These are phyloP conservation scores for Lepidochrysops patricia DNA, from an alignment of 2,888 invertebrate genomes.

Conservation along the genomic window DNA sequence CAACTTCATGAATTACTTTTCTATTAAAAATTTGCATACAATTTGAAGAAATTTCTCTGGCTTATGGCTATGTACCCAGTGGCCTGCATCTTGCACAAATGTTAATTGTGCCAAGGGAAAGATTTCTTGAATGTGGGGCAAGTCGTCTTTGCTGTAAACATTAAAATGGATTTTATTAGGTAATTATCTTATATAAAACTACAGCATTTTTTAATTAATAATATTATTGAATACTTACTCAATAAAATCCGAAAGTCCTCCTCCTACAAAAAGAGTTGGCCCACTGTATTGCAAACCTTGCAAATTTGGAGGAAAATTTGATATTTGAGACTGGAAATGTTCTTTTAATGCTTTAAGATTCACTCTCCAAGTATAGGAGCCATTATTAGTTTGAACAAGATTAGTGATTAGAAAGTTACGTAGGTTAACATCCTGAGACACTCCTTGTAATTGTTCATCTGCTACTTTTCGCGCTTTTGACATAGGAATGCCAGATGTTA, in stretches of 20 bases:
- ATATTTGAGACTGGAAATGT: slow-evolving; percentile 78
- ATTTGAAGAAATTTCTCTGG: slow-evolving; percentile 83
- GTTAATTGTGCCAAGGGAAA: slow-evolving; percentile 83
- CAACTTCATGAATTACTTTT: slow-evolving; percentile 36
- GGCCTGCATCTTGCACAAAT: slow-evolving; percentile 87
- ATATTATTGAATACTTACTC: slow-evolving; percentile 76
- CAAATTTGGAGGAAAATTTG: slow-evolving; percentile 76
- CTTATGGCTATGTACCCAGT: slow-evolving; percentile 95
- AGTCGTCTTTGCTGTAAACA: slow-evolving; percentile 67
- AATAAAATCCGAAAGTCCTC: slow-evolving; percentile 87
- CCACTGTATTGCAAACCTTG: slow-evolving; percentile 74
- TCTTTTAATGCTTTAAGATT: slow-evolving; percentile 83
- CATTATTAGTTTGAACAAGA: slow-evolving; percentile 79
- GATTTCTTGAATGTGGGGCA: slow-evolving; percentile 76
- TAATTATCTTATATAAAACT: too few relatives aligned
- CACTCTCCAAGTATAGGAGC: slow-evolving; percentile 83
- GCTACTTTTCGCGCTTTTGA: slow-evolving; percentile 79
- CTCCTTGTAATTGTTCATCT: slow-evolving; percentile 75
- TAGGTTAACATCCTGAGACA: slow-evolving; percentile 74
- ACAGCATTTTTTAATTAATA: too few relatives aligned
- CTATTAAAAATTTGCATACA: slow-evolving; percentile 77
- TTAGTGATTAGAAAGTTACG: slow-evolving; percentile 90
- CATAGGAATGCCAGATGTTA: slow-evolving; percentile 77
- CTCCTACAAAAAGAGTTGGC: slow-evolving; percentile 89
- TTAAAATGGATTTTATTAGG: slow-evolving; percentile 20